Conservation (phyloP, 2,113 vertebrate genomes). For the Peucedramus taeniatus region DNA sequence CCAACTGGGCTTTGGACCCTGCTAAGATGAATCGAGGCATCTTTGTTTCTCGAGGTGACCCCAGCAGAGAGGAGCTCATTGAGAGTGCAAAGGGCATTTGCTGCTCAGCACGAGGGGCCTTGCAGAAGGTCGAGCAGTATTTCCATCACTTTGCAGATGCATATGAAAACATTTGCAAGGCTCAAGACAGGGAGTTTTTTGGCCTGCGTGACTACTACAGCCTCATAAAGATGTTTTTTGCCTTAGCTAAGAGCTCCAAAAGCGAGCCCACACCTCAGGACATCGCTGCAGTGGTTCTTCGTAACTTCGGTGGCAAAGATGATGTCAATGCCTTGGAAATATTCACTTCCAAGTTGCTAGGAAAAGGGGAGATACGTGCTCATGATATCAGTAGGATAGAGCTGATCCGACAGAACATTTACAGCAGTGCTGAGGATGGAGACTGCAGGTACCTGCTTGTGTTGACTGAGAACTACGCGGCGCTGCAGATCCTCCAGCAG, state of each 20-base stretch:
- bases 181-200: constrained; percentile 88
- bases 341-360: constrained; percentile 70
- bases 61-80: constrained; percentile 81
- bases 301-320: constrained; percentile 93
- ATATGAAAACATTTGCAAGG: constrained; percentile 78
- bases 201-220: constrained; percentile 96
- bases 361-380: neutral
- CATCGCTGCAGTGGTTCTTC: constrained; percentile 79
- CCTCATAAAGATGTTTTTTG: constrained; percentile 94
- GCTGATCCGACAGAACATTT: constrained; percentile 85
- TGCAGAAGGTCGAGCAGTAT: constrained; percentile 76
- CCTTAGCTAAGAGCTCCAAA: constrained; percentile 70
- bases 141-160: constrained; percentile 84
- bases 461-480: constrained; percentile 90
- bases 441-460: constrained; percentile 91
- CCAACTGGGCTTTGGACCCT: constrained; percentile 97
- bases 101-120: constrained; percentile 77
- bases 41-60: constrained; percentile 91
- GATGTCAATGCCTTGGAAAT: constrained; percentile 76
- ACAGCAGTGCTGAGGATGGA: constrained; percentile 65
- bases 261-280: constrained; percentile 69
- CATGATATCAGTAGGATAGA: constrained; percentile 75
- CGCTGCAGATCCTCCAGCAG: constrained; percentile 90
- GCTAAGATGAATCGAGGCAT: constrained; percentile 98
- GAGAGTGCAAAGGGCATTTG: constrained; percentile 91